phyloP scores from a whole-genome alignment of 2,797 vertebrate genomes.

The Kryptopterus vitreolus region DNA sequence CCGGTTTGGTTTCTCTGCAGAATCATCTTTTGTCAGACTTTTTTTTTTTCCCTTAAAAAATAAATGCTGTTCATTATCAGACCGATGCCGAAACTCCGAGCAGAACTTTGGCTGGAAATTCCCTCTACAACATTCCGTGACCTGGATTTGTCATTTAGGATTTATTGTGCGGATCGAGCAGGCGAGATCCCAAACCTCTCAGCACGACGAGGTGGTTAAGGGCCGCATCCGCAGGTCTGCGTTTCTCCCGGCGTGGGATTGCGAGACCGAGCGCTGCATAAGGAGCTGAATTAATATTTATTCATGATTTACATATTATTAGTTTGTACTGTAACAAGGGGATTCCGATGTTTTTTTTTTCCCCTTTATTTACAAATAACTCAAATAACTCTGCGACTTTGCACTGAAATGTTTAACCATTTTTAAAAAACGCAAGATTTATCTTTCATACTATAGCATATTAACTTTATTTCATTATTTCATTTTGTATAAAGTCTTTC shows the following conservation, averaged over 20 bases:
- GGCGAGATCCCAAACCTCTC: conserved; percentile 35
- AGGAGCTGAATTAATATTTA: not conserved
- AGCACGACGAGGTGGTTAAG: conserved; percentile 42
- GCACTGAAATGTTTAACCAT: too few relatives aligned
- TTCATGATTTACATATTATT: too few relatives aligned
- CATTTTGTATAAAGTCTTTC: too few relatives aligned
- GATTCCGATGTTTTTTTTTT: accelerated
- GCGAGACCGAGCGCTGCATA: not conserved
- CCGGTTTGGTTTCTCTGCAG: conserved; percentile 37
- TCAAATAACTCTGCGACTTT: too few relatives aligned
- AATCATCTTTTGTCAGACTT: conserved; percentile 37
- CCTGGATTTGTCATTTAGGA: conserved; percentile 55
- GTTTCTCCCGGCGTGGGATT: not conserved
- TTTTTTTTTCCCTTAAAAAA: too few relatives aligned
- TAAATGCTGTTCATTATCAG: not conserved
- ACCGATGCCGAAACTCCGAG: not conserved
- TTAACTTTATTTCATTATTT: too few relatives aligned
- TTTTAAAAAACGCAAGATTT: too few relatives aligned
- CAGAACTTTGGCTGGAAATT: conserved; percentile 27
- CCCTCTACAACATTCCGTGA: conserved; percentile 33
- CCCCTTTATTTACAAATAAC: too few relatives aligned
- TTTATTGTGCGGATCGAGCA: conserved; percentile 43
- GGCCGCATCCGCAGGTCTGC: conserved; percentile 20
- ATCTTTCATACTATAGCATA: too few relatives aligned
- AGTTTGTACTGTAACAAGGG: too few relatives aligned